phyloP scores from a whole-genome alignment of 2,797 vertebrate genomes.

The Glyptemys insculpta region DNA sequence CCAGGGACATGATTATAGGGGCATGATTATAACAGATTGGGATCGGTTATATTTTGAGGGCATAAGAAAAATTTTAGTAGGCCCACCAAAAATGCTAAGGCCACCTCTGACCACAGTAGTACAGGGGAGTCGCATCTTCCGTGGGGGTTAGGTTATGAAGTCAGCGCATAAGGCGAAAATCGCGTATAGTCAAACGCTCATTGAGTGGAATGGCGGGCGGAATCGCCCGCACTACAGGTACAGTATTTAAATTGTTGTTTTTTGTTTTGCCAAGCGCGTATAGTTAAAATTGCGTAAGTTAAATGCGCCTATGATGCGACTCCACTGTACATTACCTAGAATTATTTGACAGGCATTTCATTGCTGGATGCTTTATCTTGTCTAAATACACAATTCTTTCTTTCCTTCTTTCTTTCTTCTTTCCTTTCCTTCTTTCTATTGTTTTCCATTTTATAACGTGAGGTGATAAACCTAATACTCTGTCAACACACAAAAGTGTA shows the following conservation, averaged over 20 bases:
- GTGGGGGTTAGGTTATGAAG: too few relatives aligned
- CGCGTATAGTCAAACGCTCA: too few relatives aligned
- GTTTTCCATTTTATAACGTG: neutral
- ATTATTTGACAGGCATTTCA: neutral
- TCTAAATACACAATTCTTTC: neutral
- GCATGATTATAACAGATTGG: neutral
- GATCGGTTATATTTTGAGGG: neutral
- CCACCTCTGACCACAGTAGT: fast-evolving
- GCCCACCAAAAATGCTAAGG: neutral
- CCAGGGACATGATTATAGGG: too few relatives aligned
- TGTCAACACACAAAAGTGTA: neutral
- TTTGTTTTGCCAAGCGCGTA: too few relatives aligned
- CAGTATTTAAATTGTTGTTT: too few relatives aligned
- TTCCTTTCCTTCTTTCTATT: too few relatives aligned
- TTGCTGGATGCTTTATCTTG: neutral
- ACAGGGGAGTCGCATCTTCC: too few relatives aligned
- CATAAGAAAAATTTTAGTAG: neutral
- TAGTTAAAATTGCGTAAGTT: too few relatives aligned
- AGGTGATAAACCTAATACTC: neutral
- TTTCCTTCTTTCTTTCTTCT: neutral
- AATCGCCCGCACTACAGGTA: too few relatives aligned
- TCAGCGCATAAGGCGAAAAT: too few relatives aligned
- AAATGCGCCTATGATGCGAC: too few relatives aligned
- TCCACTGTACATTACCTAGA: neutral
- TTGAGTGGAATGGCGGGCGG: too few relatives aligned